These are phyloP conservation scores for Lepidocyrtoides sp. DNA, from an alignment of 2,888 invertebrate species.

Conservation along the genomic window DNA sequence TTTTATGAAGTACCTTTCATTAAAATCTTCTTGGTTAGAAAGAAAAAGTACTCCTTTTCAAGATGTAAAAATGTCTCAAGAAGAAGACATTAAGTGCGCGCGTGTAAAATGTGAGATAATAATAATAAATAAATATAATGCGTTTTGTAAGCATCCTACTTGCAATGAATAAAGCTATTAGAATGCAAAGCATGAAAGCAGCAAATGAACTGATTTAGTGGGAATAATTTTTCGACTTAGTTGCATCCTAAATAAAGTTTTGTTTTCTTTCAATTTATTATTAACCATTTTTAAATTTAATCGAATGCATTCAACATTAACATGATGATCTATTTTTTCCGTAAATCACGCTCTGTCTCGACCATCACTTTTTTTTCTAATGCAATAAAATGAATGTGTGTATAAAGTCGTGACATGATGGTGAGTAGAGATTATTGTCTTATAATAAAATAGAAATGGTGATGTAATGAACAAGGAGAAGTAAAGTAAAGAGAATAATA, in stretches of 20 bases:
- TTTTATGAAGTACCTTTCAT: conserved; percentile 31
- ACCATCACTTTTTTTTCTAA: conserved; percentile 13
- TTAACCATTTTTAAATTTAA: neutral
- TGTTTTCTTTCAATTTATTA: conserved; percentile 86
- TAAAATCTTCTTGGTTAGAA: neutral
- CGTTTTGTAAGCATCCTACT: neutral
- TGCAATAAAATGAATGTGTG: neutral
- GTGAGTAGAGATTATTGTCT: conserved; percentile 30
- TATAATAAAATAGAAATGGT: conserved; percentile 12
- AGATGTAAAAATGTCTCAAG: conserved; percentile 6
- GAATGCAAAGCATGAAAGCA: conserved; percentile 31
- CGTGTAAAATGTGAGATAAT: conserved; percentile 1
- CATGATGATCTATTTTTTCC: conserved; percentile 53
- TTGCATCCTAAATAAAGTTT: conserved; percentile 97
- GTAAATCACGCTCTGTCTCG: conserved; percentile 51
- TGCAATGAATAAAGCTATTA: too few relatives aligned
- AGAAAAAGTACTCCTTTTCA: neutral
- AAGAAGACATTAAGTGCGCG: conserved; percentile 1
- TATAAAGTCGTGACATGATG: conserved; percentile 3
- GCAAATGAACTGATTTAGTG: conserved; percentile 10
- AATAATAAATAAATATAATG: neutral
- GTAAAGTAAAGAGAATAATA: neutral
- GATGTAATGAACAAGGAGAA: conserved; percentile 22
- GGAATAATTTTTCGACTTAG: conserved; percentile 85
- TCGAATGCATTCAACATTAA: conserved; percentile 22